phyloP scores from a whole-genome alignment of 2,113 vertebrate species.

The Pipa parva region DNA sequence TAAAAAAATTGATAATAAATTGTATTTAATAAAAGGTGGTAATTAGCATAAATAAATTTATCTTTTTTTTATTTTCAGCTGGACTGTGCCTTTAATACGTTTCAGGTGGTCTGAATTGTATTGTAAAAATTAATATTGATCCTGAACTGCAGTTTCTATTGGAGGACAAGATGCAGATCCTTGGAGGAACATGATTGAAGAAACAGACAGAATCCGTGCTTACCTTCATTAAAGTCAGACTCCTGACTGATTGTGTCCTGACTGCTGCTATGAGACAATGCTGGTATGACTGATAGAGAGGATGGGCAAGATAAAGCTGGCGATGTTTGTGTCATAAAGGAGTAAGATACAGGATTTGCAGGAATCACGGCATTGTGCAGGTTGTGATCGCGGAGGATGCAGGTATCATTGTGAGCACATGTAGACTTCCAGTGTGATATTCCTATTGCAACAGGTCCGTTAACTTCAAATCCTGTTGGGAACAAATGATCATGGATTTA shows the following conservation, averaged over 20 bases:
- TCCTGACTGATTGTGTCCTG: constrained; percentile 83
- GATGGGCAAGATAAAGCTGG: constrained; percentile 81
- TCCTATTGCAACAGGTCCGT: constrained; percentile 70
- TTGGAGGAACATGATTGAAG: no score
- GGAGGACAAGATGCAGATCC: no score
- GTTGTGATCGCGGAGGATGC: constrained; percentile 56
- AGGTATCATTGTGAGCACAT: constrained; percentile 47
- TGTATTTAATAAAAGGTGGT: no score
- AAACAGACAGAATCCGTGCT: background rate
- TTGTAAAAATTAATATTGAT: no score
- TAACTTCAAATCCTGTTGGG: constrained; percentile 62
- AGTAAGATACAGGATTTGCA: constrained; percentile 56
- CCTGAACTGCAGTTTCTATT: no score
- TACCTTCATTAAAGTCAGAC: constrained; percentile 46
- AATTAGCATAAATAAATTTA: no score
- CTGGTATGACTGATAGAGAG: constrained; percentile 80
- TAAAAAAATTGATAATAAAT: no score
- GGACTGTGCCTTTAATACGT: no score
- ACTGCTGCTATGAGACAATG: constrained; percentile 76
- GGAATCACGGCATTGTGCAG: constrained; percentile 58
- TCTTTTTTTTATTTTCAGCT: no score
- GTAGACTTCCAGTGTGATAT: constrained; percentile 79
- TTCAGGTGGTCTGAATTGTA: no score
- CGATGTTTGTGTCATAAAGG: constrained; percentile 52
- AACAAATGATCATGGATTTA: background rate